phyloP scores from a whole-genome alignment of 2,888 invertebrate species.

The Taenaris catops region DNA sequence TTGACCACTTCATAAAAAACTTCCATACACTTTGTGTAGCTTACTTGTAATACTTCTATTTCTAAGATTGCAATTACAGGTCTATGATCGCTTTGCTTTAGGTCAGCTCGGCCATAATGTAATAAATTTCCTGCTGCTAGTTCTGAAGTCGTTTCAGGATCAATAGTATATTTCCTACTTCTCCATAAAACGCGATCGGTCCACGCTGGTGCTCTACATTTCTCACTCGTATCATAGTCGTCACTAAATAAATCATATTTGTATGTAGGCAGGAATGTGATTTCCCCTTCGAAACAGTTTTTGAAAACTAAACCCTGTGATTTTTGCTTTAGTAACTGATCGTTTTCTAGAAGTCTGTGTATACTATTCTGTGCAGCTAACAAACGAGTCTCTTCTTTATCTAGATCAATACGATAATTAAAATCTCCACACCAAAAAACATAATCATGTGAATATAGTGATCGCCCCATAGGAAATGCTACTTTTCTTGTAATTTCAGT shows the following conservation, averaged over 20 bases:
- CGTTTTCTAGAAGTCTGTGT: slow-evolving; percentile 87
- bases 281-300: slow-evolving; percentile 95
- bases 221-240: slow-evolving; percentile 99
- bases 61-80: slow-evolving; percentile 96
- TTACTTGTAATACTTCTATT: slow-evolving; percentile 90
- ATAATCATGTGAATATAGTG: slow-evolving; percentile 97
- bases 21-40: slow-evolving; percentile 85
- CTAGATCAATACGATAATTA: slow-evolving; percentile 98
- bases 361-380: slow-evolving; percentile 88
- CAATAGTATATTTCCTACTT: slow-evolving; percentile 86
- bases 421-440: slow-evolving; percentile 99
- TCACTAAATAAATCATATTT: slow-evolving; percentile 99
- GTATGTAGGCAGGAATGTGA: slow-evolving; percentile 97
- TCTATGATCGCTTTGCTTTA: slow-evolving; percentile 98
- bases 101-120: slow-evolving; percentile 95
- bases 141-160: slow-evolving; percentile 82
- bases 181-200: slow-evolving; percentile 98
- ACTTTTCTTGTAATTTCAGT: slow-evolving; percentile 96
- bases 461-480: slow-evolving; percentile 94
- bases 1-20: slow-evolving; percentile 92
- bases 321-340: slow-evolving; percentile 93
- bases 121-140: slow-evolving; percentile 89
- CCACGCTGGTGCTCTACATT: slow-evolving; percentile 98
- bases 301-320: slow-evolving; percentile 92
- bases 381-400: slow-evolving; percentile 95